phyloP scores from a whole-genome alignment of 1,140 invertebrate genomes.

The Orchesella cincta region DNA sequence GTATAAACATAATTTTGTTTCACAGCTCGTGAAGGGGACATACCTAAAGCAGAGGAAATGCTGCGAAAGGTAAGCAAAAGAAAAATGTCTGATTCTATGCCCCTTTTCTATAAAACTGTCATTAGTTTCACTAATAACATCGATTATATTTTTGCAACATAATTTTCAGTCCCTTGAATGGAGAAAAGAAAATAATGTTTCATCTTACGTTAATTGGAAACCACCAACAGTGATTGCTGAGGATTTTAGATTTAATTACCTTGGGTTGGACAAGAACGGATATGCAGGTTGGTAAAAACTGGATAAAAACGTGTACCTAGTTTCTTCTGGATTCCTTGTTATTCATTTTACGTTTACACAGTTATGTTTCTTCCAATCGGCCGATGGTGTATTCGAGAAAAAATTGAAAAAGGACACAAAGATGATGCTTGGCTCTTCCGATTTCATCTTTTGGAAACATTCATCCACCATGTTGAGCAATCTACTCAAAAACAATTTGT shows the following conservation, averaged over 20 bases:
- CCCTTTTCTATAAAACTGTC: not conserved
- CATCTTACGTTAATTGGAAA: constrained; percentile 32
- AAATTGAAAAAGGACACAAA: constrained; percentile 13
- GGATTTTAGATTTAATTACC: constrained; percentile 31
- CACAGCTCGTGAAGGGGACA: constrained; percentile 36
- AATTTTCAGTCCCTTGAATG: constrained; percentile 24
- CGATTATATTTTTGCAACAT: constrained; percentile 21
- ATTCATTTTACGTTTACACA: not conserved
- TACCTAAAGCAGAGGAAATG: constrained; percentile 35
- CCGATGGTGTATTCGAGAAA: constrained; percentile 33
- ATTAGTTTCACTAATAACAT: not conserved
- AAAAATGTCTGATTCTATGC: not conserved
- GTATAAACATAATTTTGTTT: not conserved
- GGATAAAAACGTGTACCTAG: not conserved
- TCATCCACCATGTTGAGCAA: constrained; percentile 30
- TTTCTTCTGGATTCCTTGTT: not conserved
- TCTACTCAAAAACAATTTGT: constrained; percentile 31
- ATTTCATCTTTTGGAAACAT: constrained; percentile 36
- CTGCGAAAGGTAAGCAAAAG: constrained; percentile 36
- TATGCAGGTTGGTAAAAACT: constrained; percentile 24
- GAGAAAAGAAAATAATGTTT: constrained; percentile 39
- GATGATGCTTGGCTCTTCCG: constrained; percentile 29
- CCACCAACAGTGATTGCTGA: constrained; percentile 20
- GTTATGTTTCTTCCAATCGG: constrained; percentile 39
- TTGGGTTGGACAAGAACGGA: constrained; percentile 33